phyloP scores from a whole-genome alignment of 1,140 invertebrate genomes.

The Chironomus striatipennis region DNA sequence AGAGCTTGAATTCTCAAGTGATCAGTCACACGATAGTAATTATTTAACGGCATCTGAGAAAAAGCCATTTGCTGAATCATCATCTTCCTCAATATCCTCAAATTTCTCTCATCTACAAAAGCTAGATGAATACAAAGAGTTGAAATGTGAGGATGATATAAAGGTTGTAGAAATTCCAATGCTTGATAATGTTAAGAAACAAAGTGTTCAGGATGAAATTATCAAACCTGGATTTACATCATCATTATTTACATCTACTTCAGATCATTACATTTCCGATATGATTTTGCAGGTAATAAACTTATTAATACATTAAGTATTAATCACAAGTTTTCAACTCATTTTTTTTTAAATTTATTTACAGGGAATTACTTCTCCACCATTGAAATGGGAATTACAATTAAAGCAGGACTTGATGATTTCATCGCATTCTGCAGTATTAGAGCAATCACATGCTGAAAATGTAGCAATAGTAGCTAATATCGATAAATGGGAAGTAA shows the following conservation, averaged over 20 bases:
- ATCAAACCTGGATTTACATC: conserved; percentile 38
- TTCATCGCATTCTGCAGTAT: conserved; percentile 48
- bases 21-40: conserved; percentile 34
- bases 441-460: conserved; percentile 62
- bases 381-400: conserved; percentile 44
- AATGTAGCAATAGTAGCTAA: conserved; percentile 76
- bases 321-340: neutral
- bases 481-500: conserved; percentile 66
- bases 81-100: conserved; percentile 25
- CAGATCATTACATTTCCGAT: conserved; percentile 66
- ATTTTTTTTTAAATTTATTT: neutral
- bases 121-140: neutral
- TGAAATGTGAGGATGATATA: conserved; percentile 5
- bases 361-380: conserved; percentile 39
- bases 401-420: conserved; percentile 46
- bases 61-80: conserved; percentile 39
- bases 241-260: conserved; percentile 54
- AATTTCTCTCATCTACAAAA: conserved; percentile 22
- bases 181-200: conserved; percentile 34
- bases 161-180: conserved; percentile 18
- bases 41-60: conserved; percentile 35
- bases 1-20: conserved; percentile 55
- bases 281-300: conserved; percentile 56
- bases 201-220: conserved; percentile 32
- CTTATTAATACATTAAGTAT: neutral